Evolutionary conservation across 1,140 invertebrate species (phyloP), one percentile per base, ranked within the genome.

Genomic region (Drosophila ogumai): DNA sequence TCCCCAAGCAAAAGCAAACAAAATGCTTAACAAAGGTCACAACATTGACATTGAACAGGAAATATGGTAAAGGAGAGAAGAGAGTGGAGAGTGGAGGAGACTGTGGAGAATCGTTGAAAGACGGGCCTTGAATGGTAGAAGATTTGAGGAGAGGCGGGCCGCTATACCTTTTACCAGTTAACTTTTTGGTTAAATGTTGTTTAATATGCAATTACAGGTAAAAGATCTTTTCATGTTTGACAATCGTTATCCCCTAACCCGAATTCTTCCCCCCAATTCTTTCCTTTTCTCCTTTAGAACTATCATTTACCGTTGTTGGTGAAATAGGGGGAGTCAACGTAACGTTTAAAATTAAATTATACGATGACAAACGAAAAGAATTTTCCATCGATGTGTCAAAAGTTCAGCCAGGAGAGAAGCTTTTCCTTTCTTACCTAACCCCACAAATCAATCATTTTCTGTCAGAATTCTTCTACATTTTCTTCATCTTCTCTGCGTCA

Each of bases 1-100:
- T 81, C 82, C 74, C 44, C 78, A 66, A 58, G 60, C 65, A 38
- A 44, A 17, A 64, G 80, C 80, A 84, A 87, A 84, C 68, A 84
- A 90, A 90, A 84, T 90, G 81, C 81, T 75, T 90, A 90, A 90
- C 84, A 88, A 88, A 88, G 84, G 84, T 88, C 84, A 88, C 84
- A 88, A 81, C 84, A 88, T 88, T 88, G 84, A 88, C 84, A 87
- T 87, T 87, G 84, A 87, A 78, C 73, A 78, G 74, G 80, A 74
- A 65, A 60, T 13, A 49, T 65, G 57, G 47, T 9, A 12, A 15
- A 28, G 55, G 43, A 25, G 47, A 19, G 36, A 28, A 31, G 38
- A 19, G 13, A 38, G 43, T 10, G 44, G 3, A 28, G 25, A 28
- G 6, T 9, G 32, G 12, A 36, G 47, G 19, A 41, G 38, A 47